Base-by-base conservation (phyloP, 2,113 vertebrate genomes). In the Recurvirostra avosetta region DNA sequence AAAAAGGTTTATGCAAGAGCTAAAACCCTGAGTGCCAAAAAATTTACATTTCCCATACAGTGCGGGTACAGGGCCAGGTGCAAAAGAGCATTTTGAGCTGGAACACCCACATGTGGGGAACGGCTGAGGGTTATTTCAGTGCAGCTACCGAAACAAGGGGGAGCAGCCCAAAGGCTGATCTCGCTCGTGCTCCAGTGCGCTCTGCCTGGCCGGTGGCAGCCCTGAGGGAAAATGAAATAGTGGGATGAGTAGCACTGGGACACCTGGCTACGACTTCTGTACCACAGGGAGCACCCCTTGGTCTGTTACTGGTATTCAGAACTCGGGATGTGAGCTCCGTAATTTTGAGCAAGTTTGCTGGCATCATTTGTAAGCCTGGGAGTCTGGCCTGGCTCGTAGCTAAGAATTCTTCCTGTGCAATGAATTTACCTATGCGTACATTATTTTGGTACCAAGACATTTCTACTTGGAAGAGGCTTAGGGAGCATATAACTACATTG, bases 1-100 rank as follows among this genome's bases (percentile, higher is more conserved):
- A 70, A 85, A 86, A 52, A 93, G 23, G 22, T 59, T 84, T 55
- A 76, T 55, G 50, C 26, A 93, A 83, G 62, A 95, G 62, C 47
- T 66, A 53, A 73, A 93, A 58, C 41, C 53, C 7, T 3, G 23
- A 77, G 43, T 86, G n/a, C 59, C 79, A 86, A 63, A 88, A 70
- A 49, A 65, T 62, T 53, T 62, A 62, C 34, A 40, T 63, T 92
- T 88, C 61, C 56, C 86, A 88, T 77, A 83, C 19, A 59, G 0
- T 36, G 27, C 41, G 92, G 67, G 72, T 90, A 80, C 26, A 59
- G 62, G 56, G 66, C 45, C 67, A 93, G 32, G 78, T 59, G 29
- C n/a, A 77, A 67, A 88, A 86, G 40, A 84, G 50, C 55, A 80
- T 77, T 90, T 56, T 63, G 75, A 55, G 58, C 58, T 66, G 77